Evolutionary conservation across 2,888 invertebrate species (phyloP).

Genomic region (Trisateles emortualis): DNA sequence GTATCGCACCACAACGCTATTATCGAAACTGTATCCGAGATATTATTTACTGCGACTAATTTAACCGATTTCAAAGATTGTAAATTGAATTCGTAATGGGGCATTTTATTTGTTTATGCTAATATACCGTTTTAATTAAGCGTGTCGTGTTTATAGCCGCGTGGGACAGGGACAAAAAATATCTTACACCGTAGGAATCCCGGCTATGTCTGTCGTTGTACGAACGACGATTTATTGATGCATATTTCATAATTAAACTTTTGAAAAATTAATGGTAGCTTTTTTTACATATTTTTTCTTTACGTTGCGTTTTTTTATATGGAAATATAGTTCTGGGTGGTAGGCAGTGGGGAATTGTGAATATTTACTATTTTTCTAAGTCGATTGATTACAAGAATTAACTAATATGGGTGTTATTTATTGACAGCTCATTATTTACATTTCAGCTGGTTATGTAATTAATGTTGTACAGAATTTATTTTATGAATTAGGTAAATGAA

Average conservation of each 20-base stretch:
- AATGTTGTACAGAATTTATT: too few relatives aligned
- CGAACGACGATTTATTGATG: conserved; percentile 72
- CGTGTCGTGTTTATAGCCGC: conserved; percentile 60
- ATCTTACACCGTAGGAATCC: conserved; percentile 57
- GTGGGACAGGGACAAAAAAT: conserved; percentile 56
- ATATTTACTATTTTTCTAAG: conserved; percentile 19
- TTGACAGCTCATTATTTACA: not conserved
- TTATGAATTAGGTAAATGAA: too few relatives aligned
- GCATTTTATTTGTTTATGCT: conserved; percentile 87
- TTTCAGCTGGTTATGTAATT: not conserved
- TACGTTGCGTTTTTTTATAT: conserved; percentile 32
- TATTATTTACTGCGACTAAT: conserved; percentile 86
- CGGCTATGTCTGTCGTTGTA: conserved; percentile 57
- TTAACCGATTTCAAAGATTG: conserved; percentile 82
- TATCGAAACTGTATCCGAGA: conserved; percentile 71
- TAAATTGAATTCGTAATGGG: conserved; percentile 86
- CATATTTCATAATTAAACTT: conserved; percentile 78
- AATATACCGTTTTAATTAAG: conserved; percentile 84
- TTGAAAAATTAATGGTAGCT: conserved; percentile 65
- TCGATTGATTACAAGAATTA: conserved; percentile 10
- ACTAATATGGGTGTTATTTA: not conserved
- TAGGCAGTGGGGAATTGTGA: conserved; percentile 30
- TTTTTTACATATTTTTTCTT: conserved; percentile 43
- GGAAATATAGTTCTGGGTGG: conserved; percentile 56
- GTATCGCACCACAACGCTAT: conserved; percentile 53